These are phyloP conservation scores for Taeniopygia guttata DNA, from an alignment of 2,797 vertebrate genomes.

Conservation along the genomic window DNA sequence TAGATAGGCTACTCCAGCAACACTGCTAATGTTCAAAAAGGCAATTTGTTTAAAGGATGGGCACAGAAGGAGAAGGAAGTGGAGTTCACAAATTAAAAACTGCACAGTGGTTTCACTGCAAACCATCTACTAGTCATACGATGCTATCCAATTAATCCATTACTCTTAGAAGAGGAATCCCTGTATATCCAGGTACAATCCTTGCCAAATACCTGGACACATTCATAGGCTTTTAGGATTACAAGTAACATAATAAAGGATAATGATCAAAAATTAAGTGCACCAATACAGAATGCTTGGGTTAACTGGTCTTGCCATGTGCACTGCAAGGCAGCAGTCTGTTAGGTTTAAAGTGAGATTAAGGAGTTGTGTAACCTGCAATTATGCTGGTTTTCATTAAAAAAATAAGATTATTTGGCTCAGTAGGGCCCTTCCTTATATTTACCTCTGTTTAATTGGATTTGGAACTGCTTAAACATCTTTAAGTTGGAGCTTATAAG, in stretches of 20 bases:
- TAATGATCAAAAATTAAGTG: constrained; percentile 72
- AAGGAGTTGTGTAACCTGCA: constrained; percentile 71
- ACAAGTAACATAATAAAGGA: constrained; percentile 71
- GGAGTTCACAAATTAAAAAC: constrained; percentile 28
- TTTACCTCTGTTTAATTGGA: constrained; percentile 79
- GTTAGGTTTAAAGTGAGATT: constrained; percentile 75
- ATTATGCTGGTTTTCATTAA: constrained; percentile 75
- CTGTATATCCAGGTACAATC: constrained; percentile 68
- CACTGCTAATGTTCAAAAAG: background rate
- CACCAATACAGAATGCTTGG: constrained; percentile 39
- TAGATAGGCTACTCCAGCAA: background rate
- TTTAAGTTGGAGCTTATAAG: constrained; percentile 69
- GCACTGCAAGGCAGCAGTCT: constrained; percentile 66
- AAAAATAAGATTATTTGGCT: constrained; percentile 68
- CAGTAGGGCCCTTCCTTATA: constrained; percentile 64
- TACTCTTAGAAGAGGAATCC: constrained; percentile 64
- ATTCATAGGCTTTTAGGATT: constrained; percentile 74
- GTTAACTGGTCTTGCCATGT: constrained; percentile 37
- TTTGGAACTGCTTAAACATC: constrained; percentile 73
- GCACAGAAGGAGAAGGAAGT: background rate
- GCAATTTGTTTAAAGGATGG: background rate
- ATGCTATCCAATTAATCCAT: constrained; percentile 67
- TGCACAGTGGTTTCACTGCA: constrained; percentile 41
- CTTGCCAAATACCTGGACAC: constrained; percentile 70
- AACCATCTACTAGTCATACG: background rate